Conservation (phyloP, 1,140 invertebrate genomes). For the Trichonephila clavipes region DNA sequence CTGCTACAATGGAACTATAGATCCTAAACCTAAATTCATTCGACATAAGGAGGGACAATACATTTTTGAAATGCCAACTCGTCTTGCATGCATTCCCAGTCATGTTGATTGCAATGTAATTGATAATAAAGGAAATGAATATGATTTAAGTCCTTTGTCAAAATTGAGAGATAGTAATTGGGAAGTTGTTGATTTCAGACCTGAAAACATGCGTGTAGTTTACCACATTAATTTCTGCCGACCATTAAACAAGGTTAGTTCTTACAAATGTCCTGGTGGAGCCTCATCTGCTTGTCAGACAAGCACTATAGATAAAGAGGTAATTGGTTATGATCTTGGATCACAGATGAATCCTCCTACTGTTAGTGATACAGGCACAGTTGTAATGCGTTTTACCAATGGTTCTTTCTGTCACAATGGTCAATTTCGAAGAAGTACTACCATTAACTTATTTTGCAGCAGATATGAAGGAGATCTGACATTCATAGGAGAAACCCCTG, state of each 20-base stretch:
- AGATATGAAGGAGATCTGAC: not conserved
- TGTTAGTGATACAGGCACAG: conserved; percentile 35
- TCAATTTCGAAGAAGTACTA: conserved; percentile 50
- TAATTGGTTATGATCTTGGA: conserved; percentile 9
- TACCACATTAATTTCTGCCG: conserved; percentile 75
- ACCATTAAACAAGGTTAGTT: conserved; percentile 24
- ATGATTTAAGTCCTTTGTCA: conserved; percentile 65
- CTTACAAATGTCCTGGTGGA: conserved; percentile 69
- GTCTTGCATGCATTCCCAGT: conserved; percentile 78
- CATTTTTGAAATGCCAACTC: conserved; percentile 80
- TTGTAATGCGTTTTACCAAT: conserved; percentile 58
- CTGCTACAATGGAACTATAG: conserved; percentile 21
- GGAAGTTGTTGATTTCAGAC: conserved; percentile 28
- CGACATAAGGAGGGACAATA: conserved; percentile 72
- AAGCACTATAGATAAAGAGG: conserved; percentile 7
- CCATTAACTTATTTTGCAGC: conserved; percentile 65
- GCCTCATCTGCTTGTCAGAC: conserved; percentile 53
- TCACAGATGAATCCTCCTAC: conserved; percentile 25
- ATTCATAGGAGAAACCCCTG: conserved; percentile 76
- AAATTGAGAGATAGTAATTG: conserved; percentile 40
- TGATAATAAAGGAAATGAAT: conserved; percentile 66
- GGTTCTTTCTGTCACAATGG: conserved; percentile 58
- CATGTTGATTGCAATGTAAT: conserved; percentile 60
- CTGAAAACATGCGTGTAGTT: conserved; percentile 20
- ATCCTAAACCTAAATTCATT: conserved; percentile 47